Conservation (phyloP, 2,888 invertebrate genomes). For the Coecobrya sp. region DNA sequence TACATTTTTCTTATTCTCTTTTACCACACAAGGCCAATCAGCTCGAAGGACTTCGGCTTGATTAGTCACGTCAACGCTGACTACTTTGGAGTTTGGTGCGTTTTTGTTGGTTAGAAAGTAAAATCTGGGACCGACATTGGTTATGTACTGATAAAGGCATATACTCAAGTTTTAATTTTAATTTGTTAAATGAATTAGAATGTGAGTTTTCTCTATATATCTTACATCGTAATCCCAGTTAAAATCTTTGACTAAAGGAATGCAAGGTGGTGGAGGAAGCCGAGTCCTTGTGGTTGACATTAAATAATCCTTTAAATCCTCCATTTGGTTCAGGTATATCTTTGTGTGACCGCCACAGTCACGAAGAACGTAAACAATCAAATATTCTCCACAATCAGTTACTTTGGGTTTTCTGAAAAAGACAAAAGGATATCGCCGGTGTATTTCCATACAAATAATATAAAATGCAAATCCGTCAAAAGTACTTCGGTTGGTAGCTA, state of each 20-base stretch:
- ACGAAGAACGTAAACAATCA: constrained; percentile 93
- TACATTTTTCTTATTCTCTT: constrained; percentile 94
- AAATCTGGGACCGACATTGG: constrained; percentile 94
- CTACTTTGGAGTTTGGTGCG: constrained; percentile 96
- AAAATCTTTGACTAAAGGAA: constrained; percentile 94
- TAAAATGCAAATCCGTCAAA: neutral
- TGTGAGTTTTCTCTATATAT: neutral
- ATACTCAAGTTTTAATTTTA: neutral
- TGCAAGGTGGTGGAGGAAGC: constrained; percentile 88
- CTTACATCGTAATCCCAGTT: constrained; percentile 97
- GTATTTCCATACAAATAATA: constrained; percentile 79
- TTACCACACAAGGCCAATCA: constrained; percentile 93
- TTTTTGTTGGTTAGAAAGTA: constrained; percentile 97
- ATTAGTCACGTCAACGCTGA: constrained; percentile 93
- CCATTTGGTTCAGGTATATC: constrained; percentile 92
- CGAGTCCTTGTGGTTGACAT: constrained; percentile 87
- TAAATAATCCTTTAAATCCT: constrained; percentile 86
- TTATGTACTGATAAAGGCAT: constrained; percentile 92
- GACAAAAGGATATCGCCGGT: neutral
- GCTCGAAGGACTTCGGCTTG: neutral
- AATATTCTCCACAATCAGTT: constrained; percentile 96
- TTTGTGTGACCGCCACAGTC: constrained; percentile 96
- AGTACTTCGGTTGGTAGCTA: neutral
- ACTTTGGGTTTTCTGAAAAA: constrained; percentile 94
- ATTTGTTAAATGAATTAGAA: neutral